Conservation (phyloP, 1,140 invertebrate genomes). For the Ditylenchus dipsaci region DNA sequence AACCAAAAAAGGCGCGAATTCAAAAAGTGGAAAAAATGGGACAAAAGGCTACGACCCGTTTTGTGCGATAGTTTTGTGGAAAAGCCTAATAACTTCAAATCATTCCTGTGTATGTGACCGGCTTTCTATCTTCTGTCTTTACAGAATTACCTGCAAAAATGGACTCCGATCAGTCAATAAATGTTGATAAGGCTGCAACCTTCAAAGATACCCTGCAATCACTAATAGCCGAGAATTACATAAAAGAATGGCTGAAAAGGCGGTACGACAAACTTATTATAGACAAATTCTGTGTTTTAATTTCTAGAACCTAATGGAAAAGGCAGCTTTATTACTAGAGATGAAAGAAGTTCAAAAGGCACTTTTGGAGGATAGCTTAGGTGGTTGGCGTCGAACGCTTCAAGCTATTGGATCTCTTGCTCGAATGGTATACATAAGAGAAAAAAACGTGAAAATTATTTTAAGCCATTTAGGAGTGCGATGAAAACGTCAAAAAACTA, state of each 20-base stretch:
- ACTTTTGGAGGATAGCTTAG: not conserved
- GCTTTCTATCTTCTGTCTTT: too few relatives aligned
- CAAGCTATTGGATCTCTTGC: not conserved
- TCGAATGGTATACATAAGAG: not conserved
- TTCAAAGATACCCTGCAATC: not conserved
- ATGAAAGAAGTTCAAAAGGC: constrained; percentile 1
- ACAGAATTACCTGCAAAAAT: too few relatives aligned
- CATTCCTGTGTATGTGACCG: too few relatives aligned
- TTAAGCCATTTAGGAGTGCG: not conserved
- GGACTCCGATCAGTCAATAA: too few relatives aligned
- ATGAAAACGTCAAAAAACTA: not conserved
- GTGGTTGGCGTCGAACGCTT: not conserved
- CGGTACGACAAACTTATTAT: not conserved
- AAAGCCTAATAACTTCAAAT: too few relatives aligned
- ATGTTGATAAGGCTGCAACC: not conserved
- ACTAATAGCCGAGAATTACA: not conserved
- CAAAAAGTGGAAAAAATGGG: too few relatives aligned
- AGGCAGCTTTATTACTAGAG: not conserved
- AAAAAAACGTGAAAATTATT: too few relatives aligned
- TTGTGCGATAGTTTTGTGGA: too few relatives aligned
- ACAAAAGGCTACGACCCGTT: too few relatives aligned
- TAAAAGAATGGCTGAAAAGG: not conserved
- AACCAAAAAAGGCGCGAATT: too few relatives aligned
- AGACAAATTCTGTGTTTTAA: not conserved
- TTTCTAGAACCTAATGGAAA: not conserved